These are phyloP conservation scores for Tipula lateralis DNA, from an alignment of 2,888 invertebrate genomes.

Conservation along the genomic window DNA sequence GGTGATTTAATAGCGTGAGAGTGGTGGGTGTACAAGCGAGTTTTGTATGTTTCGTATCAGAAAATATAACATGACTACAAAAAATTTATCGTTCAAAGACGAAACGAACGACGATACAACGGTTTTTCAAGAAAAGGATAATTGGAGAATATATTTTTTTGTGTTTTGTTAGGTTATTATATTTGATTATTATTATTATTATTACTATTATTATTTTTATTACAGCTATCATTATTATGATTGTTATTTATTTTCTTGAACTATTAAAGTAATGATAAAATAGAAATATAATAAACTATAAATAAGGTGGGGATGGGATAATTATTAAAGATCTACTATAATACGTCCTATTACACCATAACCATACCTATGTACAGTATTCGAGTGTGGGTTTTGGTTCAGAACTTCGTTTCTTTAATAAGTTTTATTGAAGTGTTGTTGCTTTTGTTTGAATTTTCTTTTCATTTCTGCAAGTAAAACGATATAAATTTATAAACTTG, in stretches of 20 bases:
- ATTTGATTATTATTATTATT: neutral
- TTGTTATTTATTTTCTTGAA: constrained; percentile 11
- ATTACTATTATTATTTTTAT: constrained; percentile 24
- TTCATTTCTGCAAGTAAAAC: neutral
- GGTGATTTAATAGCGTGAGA: neutral
- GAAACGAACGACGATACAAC: neutral
- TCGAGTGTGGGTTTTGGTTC: neutral
- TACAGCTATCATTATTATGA: constrained; percentile 13
- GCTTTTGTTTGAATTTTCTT: neutral
- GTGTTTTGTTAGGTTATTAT: neutral
- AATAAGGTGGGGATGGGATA: neutral
- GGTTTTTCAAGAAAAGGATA: neutral
- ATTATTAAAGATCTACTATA: neutral
- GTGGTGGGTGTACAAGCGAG: neutral
- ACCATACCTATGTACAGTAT: neutral
- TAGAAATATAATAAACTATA: constrained; percentile 12
- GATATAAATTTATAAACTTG: neutral
- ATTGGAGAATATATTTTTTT: neutral
- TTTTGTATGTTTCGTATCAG: neutral
- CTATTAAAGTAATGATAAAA: neutral
- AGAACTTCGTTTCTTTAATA: neutral
- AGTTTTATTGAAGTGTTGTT: neutral
- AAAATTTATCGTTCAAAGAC: neutral
- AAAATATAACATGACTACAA: neutral
- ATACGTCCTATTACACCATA: neutral